Evolutionary conservation across 2,888 invertebrate species (phyloP).

Genomic region (Chaetogeoica ovagalla): DNA sequence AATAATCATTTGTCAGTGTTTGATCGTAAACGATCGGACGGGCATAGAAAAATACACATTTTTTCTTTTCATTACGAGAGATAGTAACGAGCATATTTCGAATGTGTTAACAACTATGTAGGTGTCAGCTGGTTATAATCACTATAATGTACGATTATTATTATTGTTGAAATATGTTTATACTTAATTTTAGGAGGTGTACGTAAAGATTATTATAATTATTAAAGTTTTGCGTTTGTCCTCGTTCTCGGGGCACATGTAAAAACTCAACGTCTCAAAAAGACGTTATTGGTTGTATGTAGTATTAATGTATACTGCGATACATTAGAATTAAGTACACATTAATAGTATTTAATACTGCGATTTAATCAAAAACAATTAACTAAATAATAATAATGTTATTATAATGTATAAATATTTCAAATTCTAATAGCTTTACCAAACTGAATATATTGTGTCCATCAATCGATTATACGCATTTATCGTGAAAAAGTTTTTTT

Average conservation of each 20-base stretch:
- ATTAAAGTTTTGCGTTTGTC: too few species aligned
- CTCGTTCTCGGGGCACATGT: too few species aligned
- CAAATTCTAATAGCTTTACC: not conserved
- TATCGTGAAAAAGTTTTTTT: not conserved
- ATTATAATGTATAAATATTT: too few species aligned
- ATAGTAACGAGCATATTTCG: conserved; percentile 39
- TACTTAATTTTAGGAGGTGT: not conserved
- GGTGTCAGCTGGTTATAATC: conserved; percentile 24
- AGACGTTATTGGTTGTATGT: too few species aligned
- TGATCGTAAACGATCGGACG: not conserved
- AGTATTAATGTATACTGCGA: too few species aligned
- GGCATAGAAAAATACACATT: conserved; percentile 1
- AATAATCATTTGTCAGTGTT: conserved; percentile 22
- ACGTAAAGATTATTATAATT: too few species aligned
- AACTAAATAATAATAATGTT: too few species aligned
- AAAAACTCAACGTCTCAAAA: too few species aligned
- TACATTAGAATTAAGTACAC: too few species aligned
- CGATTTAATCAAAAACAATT: too few species aligned
- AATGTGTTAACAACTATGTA: conserved; percentile 33
- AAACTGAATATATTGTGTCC: not conserved
- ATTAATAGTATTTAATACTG: too few species aligned
- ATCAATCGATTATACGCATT: too few species aligned
- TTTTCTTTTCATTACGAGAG: not conserved
- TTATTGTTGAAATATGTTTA: conserved; percentile 29
- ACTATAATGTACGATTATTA: not conserved